phyloP scores from a whole-genome alignment of 2,113 vertebrate species.

The Hirundichthys speculiger region DNA sequence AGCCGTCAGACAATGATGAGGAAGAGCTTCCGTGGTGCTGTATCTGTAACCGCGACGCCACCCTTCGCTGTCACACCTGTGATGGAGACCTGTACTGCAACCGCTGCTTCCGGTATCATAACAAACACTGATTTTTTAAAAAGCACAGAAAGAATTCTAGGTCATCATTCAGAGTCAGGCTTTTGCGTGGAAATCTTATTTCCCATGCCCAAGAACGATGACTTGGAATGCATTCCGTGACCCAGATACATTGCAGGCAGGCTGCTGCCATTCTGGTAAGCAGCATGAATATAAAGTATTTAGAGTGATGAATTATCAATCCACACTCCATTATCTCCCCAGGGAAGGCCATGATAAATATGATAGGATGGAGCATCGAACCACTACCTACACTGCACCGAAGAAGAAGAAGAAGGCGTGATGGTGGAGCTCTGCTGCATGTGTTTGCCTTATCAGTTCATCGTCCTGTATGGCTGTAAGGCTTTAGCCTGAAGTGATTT shows the following conservation, averaged over 20 bases:
- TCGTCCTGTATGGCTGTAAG: slow-evolving; percentile 29
- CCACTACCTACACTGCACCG: slow-evolving; percentile 82
- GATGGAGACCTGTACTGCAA: slow-evolving; percentile 92
- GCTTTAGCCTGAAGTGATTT: slow-evolving; percentile 44
- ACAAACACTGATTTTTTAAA: background rate
- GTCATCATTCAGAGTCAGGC: background rate
- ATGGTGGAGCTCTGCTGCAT: slow-evolving; percentile 36
- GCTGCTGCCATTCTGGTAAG: slow-evolving; percentile 61
- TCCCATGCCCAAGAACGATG: slow-evolving; percentile 24
- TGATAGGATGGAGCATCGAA: slow-evolving; percentile 90
- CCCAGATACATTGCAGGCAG: slow-evolving; percentile 63
- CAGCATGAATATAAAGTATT: slow-evolving; percentile 75
- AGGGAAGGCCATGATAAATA: slow-evolving; percentile 95
- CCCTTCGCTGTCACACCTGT: slow-evolving; percentile 89
- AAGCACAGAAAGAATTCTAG: background rate
- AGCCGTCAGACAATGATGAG: slow-evolving; percentile 80
- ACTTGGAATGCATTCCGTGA: slow-evolving; percentile 59
- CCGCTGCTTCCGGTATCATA: slow-evolving; percentile 89
- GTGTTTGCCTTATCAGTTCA: slow-evolving; percentile 10
- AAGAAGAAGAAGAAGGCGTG: slow-evolving; percentile 73
- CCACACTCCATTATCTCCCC: slow-evolving; percentile 52
- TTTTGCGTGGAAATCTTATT: slow-evolving; percentile 24
- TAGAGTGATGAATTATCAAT: slow-evolving; percentile 73
- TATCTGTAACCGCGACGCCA: slow-evolving; percentile 93
- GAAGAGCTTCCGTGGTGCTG: slow-evolving; percentile 98